Base-by-base conservation (phyloP, 2,888 invertebrate genomes). In the Rotaria socialis region DNA sequence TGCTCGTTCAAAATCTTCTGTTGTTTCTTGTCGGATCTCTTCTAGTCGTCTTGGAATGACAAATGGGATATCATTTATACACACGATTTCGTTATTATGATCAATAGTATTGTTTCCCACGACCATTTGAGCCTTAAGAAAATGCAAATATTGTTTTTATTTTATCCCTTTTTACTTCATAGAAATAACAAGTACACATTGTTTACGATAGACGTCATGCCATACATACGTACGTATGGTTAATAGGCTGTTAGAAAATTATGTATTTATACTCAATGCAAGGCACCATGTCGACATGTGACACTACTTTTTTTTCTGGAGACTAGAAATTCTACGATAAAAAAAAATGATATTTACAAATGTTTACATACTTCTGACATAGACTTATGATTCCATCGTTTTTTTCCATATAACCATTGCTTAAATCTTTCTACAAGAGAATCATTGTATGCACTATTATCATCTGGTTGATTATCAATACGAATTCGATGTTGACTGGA, bases 61-160 rank as follows among this genome's bases (percentile, higher is more conserved):
- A 80, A 80, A 80, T n/a, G 80, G 80, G n/a, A 80, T 80, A 80
- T 80, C 80, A 80, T 24, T 47, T 4, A 80, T 67, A 35, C 14
- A 67, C 67, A 67, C 35, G 11, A 35, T 67, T 67, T 67, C 67
- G 16, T 67, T 67, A 11, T 35, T 67, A 67, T 67, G 35, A 19
- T 16, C 10, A 67, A 19, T 41, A 16, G 19, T 35, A 35, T 67
- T 35, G 6, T 67, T 67, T 6, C 35, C 16, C 1, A 67, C 19
- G 11, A 67, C 35, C 16, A 19, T 35, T 35, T 4, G 35, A 41
- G 5, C 67, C 67, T 67, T 16, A 67, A 35, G 4, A 19, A 35
- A 35, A 41, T 14, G 27, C 16, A 67, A 67, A 67, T 5, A 60
- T 22, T 27, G 35, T 1, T 35, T 41, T 67, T 35, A 35, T 19